Conservation (phyloP, 2,888 invertebrate genomes). For the Neocrepidodera transversa region DNA sequence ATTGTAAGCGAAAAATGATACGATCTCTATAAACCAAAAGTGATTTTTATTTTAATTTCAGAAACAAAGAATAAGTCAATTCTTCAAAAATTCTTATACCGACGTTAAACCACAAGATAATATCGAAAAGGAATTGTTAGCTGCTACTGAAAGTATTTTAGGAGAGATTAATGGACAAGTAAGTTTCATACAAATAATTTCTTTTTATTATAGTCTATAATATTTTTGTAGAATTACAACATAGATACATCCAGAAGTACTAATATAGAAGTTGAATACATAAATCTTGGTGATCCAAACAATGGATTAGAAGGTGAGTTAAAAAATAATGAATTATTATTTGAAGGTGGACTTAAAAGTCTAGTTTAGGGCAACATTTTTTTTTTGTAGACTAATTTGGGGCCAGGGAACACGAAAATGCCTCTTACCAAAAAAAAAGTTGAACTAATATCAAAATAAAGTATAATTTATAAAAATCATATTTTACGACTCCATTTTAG, state of each 20-base stretch:
- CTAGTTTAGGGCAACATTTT: no score
- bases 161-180: conserved; percentile 45
- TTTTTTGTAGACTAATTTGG: no score
- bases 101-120: conserved; percentile 55
- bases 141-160: conserved; percentile 65
- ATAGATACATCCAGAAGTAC: conserved; percentile 14
- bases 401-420: no score
- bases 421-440: no score
- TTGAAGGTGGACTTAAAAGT: no score
- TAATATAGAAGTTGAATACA: conserved; percentile 55
- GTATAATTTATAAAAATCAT: no score
- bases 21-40: not conserved
- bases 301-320: conserved; percentile 56
- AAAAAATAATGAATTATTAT: no score
- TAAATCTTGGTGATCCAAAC: conserved; percentile 54
- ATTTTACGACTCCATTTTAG: no score
- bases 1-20: conserved; percentile 63
- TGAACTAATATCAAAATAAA: no score
- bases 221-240: conserved; percentile 24
- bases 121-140: conserved; percentile 63
- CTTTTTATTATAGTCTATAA: not conserved
- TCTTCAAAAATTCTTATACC: conserved; percentile 58
- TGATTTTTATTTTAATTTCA: conserved; percentile 40
- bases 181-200: not conserved
- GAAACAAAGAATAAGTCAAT: conserved; percentile 65